Conservation (phyloP, 2,797 vertebrate species). For the Yasuhikotakia modesta region DNA sequence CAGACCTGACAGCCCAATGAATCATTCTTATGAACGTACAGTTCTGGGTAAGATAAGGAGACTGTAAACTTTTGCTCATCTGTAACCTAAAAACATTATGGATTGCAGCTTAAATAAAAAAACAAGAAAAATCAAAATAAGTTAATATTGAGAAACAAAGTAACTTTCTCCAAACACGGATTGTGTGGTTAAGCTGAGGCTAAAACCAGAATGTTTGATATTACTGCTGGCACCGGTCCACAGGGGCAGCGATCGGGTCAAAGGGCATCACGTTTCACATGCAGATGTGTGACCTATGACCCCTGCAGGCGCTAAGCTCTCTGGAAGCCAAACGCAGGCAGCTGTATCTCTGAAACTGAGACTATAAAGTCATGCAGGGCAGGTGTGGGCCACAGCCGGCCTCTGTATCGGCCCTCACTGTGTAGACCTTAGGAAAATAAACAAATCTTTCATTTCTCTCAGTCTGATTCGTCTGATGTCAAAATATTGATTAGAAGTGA, state of each 20-base stretch:
- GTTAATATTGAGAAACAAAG: neutral
- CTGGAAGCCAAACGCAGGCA: slow-evolving; percentile 41
- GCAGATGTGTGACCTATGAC: slow-evolving; percentile 81
- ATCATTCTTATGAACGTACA: no score
- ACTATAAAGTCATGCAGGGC: neutral
- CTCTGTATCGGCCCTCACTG: neutral
- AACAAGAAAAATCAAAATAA: no score
- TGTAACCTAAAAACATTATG: no score
- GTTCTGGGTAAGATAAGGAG: no score
- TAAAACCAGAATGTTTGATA: slow-evolving; percentile 35
- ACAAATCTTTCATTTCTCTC: neutral
- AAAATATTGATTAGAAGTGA: slow-evolving; percentile 2
- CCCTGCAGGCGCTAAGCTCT: slow-evolving; percentile 56
- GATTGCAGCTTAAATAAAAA: no score
- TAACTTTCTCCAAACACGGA: neutral
- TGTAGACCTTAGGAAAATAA: neutral
- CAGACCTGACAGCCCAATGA: no score
- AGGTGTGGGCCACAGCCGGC: slow-evolving; percentile 17
- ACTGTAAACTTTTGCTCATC: no score
- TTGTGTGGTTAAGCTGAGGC: neutral
- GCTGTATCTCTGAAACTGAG: slow-evolving; percentile 26
- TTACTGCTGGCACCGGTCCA: slow-evolving; percentile 70
- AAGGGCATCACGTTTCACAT: slow-evolving; percentile 80
- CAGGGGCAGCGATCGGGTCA: slow-evolving; percentile 76
- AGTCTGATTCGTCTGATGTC: neutral